Base-by-base conservation (phyloP, 1,140 invertebrate species). In the Ostrea denselamellosa region DNA sequence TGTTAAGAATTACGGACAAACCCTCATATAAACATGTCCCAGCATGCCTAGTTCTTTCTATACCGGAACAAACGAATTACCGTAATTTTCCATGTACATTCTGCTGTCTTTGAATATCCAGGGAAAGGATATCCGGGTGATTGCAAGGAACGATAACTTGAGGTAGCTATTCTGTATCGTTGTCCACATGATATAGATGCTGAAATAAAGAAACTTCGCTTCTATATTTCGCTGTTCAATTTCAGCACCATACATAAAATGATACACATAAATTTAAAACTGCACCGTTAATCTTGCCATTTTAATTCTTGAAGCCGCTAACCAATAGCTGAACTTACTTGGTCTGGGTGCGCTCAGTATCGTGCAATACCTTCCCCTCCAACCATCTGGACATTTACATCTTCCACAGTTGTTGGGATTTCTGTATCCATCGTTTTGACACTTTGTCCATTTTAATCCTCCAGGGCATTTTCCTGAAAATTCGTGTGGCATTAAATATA, bases 371-470 rank as follows among this genome's bases (percentile, higher is more conserved):
- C 3, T 28, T 51, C 71, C 71, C 0, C 9, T 28, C 71, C 71
- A 81, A 51, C 25, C 71, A 17, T 81, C 71, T 14, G 71, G 44
- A 22, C 71, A 81, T 28, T 81, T 81, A 25, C 71, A 81, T 5
- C 14, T 19, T 28, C 22, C 17, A 51, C 71, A 81, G 22, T 10
- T 51, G 10, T 8, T 81, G 22, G 71, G 71, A 51, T 81, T 7
- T 25, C 71, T 81, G 22, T 81, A 81, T 28, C 71, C 71, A 17
- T 22, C 71, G 17, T 81, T 81, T 81, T 14, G 28, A 8, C 71
- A 81, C 22, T 2, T 5, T 12, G 25, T 12, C 71, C 71, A 81
- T 81, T 19, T 81, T 12, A 81, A 51, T 17, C 71, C 71, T 81
- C 44, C 71, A 2, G 25, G 5, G 71, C 71, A 81, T 34, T 12